Percentiles rank a stretch among this genome's conserved stretches.
Evolutionary conservation across 1,140 invertebrate species (phyloP).

Genomic region (Anastrepha ludens): DNA sequence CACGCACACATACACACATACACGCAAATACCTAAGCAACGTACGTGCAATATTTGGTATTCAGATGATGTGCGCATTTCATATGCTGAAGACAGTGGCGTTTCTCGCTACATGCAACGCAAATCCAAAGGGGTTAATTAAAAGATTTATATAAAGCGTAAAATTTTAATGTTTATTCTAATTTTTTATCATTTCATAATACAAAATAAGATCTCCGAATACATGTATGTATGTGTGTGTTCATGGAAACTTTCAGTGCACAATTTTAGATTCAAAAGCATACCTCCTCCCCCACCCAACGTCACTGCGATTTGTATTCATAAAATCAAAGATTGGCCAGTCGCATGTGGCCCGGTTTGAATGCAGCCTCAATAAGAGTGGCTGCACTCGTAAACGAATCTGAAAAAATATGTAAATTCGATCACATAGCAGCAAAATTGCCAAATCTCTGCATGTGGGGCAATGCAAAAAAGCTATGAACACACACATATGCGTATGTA

Average conservation of each 20-base stretch:
- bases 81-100: conserved; percentile 62
- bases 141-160: too few relatives aligned
- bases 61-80: conserved; percentile 74
- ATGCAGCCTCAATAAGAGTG: conserved; percentile 19
- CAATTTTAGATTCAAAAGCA: not conserved
- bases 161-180: too few relatives aligned
- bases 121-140: not conserved
- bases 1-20: not conserved
- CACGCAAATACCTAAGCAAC: conserved; percentile 1
- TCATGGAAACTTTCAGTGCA: too few relatives aligned
- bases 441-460: conserved; percentile 46
- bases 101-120: not conserved
- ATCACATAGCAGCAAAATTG: conserved; percentile 39
- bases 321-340: conserved; percentile 46
- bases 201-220: too few relatives aligned
- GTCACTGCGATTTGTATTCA: not conserved
- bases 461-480: not conserved
- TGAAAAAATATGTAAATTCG: conserved; percentile 51
- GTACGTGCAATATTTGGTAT: conserved; percentile 73
- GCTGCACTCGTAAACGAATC: conserved; percentile 39
- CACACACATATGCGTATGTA: not conserved
- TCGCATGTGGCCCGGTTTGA: conserved; percentile 38
- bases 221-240: too few relatives aligned
- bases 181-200: too few relatives aligned
- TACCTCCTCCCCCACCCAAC: not conserved